Evolutionary conservation across 2,888 invertebrate genomes (phyloP).

Genomic region (Cataglyphis cursor): DNA sequence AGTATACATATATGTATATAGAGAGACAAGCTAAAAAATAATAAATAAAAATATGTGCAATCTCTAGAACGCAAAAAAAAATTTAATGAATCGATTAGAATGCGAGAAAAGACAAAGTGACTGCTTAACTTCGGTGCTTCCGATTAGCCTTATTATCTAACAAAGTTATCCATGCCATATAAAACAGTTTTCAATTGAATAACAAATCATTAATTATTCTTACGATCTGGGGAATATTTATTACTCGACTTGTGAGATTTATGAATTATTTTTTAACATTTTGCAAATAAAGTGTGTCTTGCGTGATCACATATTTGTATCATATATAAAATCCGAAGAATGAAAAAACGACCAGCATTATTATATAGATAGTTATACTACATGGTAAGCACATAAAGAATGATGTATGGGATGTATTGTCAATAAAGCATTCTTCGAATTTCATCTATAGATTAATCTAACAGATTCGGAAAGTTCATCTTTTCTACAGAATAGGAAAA

Average conservation of each 20-base stretch:
- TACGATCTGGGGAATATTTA: not conserved
- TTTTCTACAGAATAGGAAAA: not conserved
- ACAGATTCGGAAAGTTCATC: not conserved
- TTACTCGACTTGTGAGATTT: not conserved
- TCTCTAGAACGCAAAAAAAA: not conserved
- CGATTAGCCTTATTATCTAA: constrained; percentile 40
- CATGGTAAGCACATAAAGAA: not conserved
- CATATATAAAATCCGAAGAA: not conserved
- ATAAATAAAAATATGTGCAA: constrained; percentile 5
- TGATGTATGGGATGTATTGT: not conserved
- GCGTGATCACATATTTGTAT: too few species aligned
- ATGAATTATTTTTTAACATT: not conserved
- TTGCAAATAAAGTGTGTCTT: not conserved
- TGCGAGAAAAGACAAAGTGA: not conserved
- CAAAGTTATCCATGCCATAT: not conserved
- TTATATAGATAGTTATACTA: not conserved
- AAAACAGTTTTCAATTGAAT: not conserved
- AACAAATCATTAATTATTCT: not conserved
- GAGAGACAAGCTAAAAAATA: constrained; percentile 36
- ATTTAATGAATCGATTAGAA: constrained; percentile 19
- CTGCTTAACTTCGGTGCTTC: constrained; percentile 41
- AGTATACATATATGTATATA: constrained; percentile 45
- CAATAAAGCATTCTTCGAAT: not conserved
- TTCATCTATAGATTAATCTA: not conserved
- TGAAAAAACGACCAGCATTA: not conserved